Conservation (phyloP, 92 coral and sea anemone genomes). For the Epizoanthus illoricatus region DNA sequence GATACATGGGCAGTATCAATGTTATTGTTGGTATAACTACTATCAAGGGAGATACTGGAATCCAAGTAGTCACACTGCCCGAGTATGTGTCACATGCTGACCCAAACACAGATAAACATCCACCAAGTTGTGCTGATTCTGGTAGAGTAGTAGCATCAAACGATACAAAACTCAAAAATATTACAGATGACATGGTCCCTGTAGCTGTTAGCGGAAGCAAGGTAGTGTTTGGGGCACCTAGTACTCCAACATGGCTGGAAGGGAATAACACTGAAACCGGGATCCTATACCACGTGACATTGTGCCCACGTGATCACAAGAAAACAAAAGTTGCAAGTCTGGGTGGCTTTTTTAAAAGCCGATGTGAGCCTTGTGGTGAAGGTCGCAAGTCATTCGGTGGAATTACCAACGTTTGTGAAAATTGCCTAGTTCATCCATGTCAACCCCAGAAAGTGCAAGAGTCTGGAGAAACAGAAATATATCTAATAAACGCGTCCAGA, state of each 20-base stretch:
- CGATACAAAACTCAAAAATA: too few relatives aligned
- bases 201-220: constrained; percentile 42
- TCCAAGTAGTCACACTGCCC: neutral
- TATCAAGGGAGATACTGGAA: neutral
- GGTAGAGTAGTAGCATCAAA: too few relatives aligned
- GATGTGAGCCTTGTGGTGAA: constrained; percentile 42
- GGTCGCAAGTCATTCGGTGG: constrained; percentile 53
- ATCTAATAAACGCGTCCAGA: too few relatives aligned
- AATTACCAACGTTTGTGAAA: constrained; percentile 18
- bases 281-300: constrained; percentile 51
- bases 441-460: too few relatives aligned
- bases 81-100: too few relatives aligned
- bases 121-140: too few relatives aligned
- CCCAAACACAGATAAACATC: too few relatives aligned
- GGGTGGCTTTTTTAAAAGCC: neutral
- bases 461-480: too few relatives aligned
- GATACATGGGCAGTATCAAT: too few relatives aligned
- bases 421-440: too few relatives aligned
- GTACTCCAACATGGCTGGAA: constrained; percentile 54
- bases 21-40: too few relatives aligned
- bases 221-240: constrained; percentile 57
- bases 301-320: constrained; percentile 51
- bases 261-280: constrained; percentile 46
- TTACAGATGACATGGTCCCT: neutral
- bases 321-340: constrained; percentile 36